Base-by-base conservation (phyloP, 1,140 invertebrate species). In the Camponotus pennsylvanicus region DNA sequence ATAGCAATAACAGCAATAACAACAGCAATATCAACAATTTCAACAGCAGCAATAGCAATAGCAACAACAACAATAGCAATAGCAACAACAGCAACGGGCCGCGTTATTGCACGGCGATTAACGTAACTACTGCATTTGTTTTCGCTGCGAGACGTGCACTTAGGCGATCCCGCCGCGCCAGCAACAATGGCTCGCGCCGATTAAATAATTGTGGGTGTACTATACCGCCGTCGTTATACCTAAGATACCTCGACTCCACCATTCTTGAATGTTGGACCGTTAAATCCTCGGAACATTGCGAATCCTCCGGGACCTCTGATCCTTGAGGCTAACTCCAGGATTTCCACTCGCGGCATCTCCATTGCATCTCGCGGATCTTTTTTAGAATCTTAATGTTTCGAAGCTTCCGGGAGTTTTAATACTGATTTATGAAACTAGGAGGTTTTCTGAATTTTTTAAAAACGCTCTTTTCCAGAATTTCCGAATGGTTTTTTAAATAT, bases 61-160 rank as follows among this genome's bases (percentile, higher is more conserved):
- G 7, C 40, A 6, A 40, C 40, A 40, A 40, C 40, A 40, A 40
- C 40, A 49, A 49, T 4, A 49, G 15, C 49, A 49, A 49, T 3
- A 52, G 15, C 49, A 5, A 3, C 49, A 18, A 49, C 49, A 1
- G 15, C 49, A 73, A 75, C 40, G 79, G 69, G 40, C 64, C 34
- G 69, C 55, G 37, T 83, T 75, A 83, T 83, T 75, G 79, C 69
- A 49, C 55, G 55, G 69, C 79, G 79, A 69, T 83, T 83, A 83
- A n/a, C 79, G 69, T 83, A 83, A 83, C 79, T 83, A 75, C 69
- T 83, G 79, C 69, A 63, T 83, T 83, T 83, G 79, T 83, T 83
- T 83, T 83, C 69, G 69, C 69, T 83, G 79, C 52, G 79, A 82
- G 79, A 82, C 79, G 55, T 82, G 78, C 79, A 73, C 52, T 82